A percentile compares a stretch with the other conserved stretches of the same genome.
phyloP scores from a whole-genome alignment of 2,888 invertebrate genomes.

The Conus canariensis region DNA sequence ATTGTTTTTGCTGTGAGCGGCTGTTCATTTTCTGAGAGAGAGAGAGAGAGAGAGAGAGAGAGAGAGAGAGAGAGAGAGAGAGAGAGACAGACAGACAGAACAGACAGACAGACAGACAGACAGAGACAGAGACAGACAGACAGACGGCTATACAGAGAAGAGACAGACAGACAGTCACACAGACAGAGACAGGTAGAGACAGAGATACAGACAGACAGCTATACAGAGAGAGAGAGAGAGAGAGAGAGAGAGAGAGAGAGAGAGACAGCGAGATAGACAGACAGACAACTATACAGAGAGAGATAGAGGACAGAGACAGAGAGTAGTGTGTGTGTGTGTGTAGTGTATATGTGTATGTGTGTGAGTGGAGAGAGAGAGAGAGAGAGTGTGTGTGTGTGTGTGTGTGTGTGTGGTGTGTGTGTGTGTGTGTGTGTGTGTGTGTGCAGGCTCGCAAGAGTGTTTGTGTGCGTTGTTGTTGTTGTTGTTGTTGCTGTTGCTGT shows the following conservation, averaged over 20 bases:
- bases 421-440: too few species aligned
- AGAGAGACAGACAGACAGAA: neutral
- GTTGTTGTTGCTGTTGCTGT: too few species aligned
- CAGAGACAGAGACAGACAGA: neutral
- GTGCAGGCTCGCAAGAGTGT: too few species aligned
- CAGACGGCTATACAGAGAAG: neutral
- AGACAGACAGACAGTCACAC: neutral
- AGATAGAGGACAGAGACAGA: neutral
- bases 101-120: neutral
- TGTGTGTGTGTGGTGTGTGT: too few species aligned
- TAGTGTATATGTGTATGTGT: too few species aligned
- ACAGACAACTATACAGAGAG: neutral
- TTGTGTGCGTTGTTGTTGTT: too few species aligned
- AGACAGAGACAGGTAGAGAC: neutral
- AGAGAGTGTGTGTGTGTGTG: neutral
- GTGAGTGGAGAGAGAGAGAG: neutral
- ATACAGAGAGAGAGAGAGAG: neutral
- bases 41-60: neutral
- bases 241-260: neutral
- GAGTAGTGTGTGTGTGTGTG: neutral
- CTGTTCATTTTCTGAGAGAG: neutral
- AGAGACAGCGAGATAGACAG: neutral
- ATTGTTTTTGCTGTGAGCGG: too few species aligned
- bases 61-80: neutral
- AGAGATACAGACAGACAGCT: neutral